A percentile compares a stretch with the other conserved stretches of the same genome.
Conservation (phyloP, 2,888 invertebrate genomes). For the Caenorhabditis auriculariae region DNA sequence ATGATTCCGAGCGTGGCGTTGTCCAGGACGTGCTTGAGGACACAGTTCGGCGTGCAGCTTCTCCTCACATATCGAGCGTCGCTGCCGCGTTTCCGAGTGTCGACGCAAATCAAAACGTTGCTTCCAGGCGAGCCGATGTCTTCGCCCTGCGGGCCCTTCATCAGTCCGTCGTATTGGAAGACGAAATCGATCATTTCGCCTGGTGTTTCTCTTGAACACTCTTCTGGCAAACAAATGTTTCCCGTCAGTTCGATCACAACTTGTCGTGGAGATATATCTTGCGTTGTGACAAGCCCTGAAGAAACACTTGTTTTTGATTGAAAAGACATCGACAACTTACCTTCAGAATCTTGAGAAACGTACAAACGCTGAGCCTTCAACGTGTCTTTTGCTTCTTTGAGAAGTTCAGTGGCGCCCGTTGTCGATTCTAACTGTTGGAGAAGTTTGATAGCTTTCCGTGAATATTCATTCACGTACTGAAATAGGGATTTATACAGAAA, state of each 20-base stretch:
- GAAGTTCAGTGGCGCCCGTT: conserved; percentile 9
- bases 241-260: conserved; percentile 19
- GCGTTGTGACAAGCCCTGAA: conserved; percentile 13
- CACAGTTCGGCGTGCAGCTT: conserved; percentile 23
- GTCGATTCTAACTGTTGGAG: conserved; percentile 7
- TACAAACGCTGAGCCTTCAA: conserved; percentile 12
- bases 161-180: conserved; percentile 23
- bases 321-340: too few relatives aligned
- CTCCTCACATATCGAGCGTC: conserved; percentile 15
- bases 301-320: too few relatives aligned
- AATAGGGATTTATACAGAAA: too few relatives aligned
- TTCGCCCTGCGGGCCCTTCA: conserved; percentile 21
- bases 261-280: neutral
- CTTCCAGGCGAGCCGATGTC: conserved; percentile 3
- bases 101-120: conserved; percentile 14
- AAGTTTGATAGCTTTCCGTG: conserved; percentile 3
- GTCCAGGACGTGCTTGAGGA: conserved; percentile 26
- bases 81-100: conserved; percentile 16
- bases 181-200: conserved; percentile 3
- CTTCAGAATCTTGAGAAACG: conserved; percentile 10
- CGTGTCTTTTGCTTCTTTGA: conserved; percentile 5
- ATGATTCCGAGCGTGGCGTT: conserved; percentile 13
- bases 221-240: conserved; percentile 8
- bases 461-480: conserved; percentile 21
- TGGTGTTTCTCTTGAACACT: conserved; percentile 8